Evolutionary conservation across 1,140 invertebrate genomes (phyloP), one percentile per base, ranked within the genome.

Genomic region (Diorhabda carinulata): DNA sequence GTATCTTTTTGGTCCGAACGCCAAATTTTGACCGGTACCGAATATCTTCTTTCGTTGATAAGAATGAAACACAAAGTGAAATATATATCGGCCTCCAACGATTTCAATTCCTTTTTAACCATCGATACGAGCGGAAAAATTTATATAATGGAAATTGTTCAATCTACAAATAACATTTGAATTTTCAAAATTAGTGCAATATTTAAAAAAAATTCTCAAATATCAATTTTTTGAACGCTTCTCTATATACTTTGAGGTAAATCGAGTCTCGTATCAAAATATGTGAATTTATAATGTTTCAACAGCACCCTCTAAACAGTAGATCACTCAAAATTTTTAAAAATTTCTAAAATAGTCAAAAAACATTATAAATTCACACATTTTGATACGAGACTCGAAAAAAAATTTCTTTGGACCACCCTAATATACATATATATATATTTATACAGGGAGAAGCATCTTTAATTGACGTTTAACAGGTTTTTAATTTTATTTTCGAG

Each of bases 91-190:
- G 70, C 67, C 3, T 73, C 72, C 2, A 69, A 62, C 8, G 70
- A 73, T 70, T 73, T 73, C 65, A 66, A 66, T 44, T 66, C 70
- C 9, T 73, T 73, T 65, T 47, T 73, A 8, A 61, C 68, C 4
- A 52, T 73, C 7, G 72, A 73, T 43, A 62, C 52, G 9, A 71
- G 67, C 8, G 70, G 70, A 58, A 72, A 72, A 57, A 68, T 73
- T 45, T 69, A 72, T 57, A 69, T 71, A n/a, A 69, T 73, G 66
- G 70, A 73, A 61, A 66, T 71, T 44, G 67, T 71, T 58, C 42
- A 52, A n/a, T 60, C 60, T n/a, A 25, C 25, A 25, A 25, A 25
- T 25, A 25, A 25, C 25, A 57, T 60, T 60, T 60, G 9, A 41
- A 10, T 60, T 60, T 60, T 59, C 0, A 60, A 60, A 60, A 41